Base-by-base conservation (phyloP, 2,797 vertebrate genomes). In the Sandelia bainsii region DNA sequence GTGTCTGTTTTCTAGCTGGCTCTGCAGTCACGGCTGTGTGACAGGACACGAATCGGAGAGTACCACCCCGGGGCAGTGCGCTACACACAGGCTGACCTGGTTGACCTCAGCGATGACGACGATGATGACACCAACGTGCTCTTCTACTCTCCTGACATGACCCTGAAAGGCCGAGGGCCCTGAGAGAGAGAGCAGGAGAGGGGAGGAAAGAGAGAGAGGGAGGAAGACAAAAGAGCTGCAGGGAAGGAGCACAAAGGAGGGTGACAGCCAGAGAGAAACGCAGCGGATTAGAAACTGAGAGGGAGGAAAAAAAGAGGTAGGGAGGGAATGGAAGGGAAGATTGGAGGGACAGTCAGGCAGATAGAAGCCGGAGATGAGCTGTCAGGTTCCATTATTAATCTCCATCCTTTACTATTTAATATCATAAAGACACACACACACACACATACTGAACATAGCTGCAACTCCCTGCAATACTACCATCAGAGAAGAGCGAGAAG, bases 111-210 rank as follows among this genome's bases (percentile, higher is more conserved):
- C 71, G 82, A 79, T 83, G 95, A 95, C 56, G 93, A 93, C 56
- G 93, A 94, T 29, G 92, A 93, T 64, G 94, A 96, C 93, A 93
- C 93, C 91, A 94, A 92, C 6, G 49, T 93, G 86, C 90, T 96
- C 83, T 96, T 96, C 93, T 95, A 94, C 90, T 95, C 95, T 79
- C 96, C 95, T 71, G 90, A 94, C 76, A 93, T 95, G 95, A 94
- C 94, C 92, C 93, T 92, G 54, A 91, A 94, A 92, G 94, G 93
- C 92, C 87, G 93, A 91, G 92, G 92, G 69, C 90, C 94, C 82
- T 92, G 88, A 95, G 89, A 82, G 75, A 58, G 50, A 58, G 57
- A 8, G 69, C 40, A 42, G 85, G 88, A 95, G 89, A 83, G 76
- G 58, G 48, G 25, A 20, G 54, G 57, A 6, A 69, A 51, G 48